Base-by-base conservation (phyloP, 2,113 vertebrate species). In the Lipotes vexillifer region DNA sequence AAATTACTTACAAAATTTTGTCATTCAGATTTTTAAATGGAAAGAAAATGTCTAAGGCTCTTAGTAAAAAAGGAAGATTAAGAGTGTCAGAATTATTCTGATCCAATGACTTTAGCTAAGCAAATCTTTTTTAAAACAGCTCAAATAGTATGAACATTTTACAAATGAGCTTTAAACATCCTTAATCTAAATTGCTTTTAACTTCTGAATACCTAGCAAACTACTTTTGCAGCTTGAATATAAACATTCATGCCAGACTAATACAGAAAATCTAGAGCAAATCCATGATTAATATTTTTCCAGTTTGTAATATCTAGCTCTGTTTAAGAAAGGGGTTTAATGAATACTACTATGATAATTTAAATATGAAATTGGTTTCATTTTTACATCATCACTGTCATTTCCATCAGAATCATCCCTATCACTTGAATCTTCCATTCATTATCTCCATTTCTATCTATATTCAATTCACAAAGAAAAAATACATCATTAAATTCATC, bases 121-220 rank as follows among this genome's bases (percentile, higher is more conserved):
- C 87, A 98, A 98, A 98, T 98, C 97, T 98, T 98, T 98, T 98
- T 98, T 92, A 97, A 95, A 98, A 97, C 93, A 96, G 97, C 93
- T 97, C 97, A 98, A 98, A 96, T 91, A 96, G 89, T 97, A 97
- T 96, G 94, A 97, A 94, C 96, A 95, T 91, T 97, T 97, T 97
- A 97, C 88, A 98, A 98, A 98, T 97, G 96, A 98, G 97, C 80
- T 96, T 98, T 97, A 98, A 98, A 92, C 96, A 96, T 9, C 68
- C 97, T 98, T 98, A 98, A 98, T 97, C 96, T 97, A 98, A 98
- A 98, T 98, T 96, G 93, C 93, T 97, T 38, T 97, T 97, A 97
- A 98, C 97, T 98, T 98, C 88, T 95, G 91, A 97, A 96, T 98
- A 98, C 97, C 98, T 98, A 98, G 94, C 74, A 97, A 98, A 96